These are phyloP conservation scores for Campopleginae sp. DNA, from an alignment of 2,888 invertebrate species.

Conservation along the genomic window DNA sequence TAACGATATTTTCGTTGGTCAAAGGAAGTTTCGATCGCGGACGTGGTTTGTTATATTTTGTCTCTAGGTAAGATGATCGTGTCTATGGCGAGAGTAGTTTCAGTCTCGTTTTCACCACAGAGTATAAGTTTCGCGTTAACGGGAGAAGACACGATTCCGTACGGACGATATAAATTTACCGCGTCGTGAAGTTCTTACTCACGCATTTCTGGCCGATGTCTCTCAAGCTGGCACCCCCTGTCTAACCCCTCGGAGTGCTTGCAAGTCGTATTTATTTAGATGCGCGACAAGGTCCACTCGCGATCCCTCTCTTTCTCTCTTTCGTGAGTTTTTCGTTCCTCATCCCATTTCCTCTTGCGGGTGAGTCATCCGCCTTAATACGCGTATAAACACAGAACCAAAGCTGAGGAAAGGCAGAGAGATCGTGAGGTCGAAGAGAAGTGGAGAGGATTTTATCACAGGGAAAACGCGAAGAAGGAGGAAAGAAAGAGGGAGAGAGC, in stretches of 20 bases:
- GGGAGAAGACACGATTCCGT: slow-evolving; percentile 39
- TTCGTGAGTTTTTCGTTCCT: slow-evolving; percentile 28
- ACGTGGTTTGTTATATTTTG: neutral
- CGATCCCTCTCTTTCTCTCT: slow-evolving; percentile 55
- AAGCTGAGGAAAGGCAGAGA: slow-evolving; percentile 60
- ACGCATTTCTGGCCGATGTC: slow-evolving; percentile 76
- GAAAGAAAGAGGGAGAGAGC: slow-evolving; percentile 40
- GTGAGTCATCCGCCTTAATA: slow-evolving; percentile 66
- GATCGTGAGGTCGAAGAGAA: slow-evolving; percentile 57
- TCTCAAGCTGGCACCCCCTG: slow-evolving; percentile 68
- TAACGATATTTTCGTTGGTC: neutral
- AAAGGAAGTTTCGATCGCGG: neutral
- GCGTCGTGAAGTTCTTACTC: slow-evolving; percentile 66
- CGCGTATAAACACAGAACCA: slow-evolving; percentile 54
- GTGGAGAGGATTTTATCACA: slow-evolving; percentile 67
- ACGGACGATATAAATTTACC: slow-evolving; percentile 66
- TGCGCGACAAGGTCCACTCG: slow-evolving; percentile 76
- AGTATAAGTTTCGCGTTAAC: slow-evolving; percentile 13
- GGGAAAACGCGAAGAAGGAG: slow-evolving; percentile 40
- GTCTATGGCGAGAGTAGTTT: neutral
- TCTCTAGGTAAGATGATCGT: slow-evolving; percentile 3
- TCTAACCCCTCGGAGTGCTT: slow-evolving; percentile 58
- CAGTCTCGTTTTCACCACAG: neutral
- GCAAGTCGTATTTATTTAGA: slow-evolving; percentile 79
- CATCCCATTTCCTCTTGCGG: slow-evolving; percentile 54